Evolutionary conservation across 2,113 vertebrate species (phyloP).

Genomic region (Coturnix japonica): DNA sequence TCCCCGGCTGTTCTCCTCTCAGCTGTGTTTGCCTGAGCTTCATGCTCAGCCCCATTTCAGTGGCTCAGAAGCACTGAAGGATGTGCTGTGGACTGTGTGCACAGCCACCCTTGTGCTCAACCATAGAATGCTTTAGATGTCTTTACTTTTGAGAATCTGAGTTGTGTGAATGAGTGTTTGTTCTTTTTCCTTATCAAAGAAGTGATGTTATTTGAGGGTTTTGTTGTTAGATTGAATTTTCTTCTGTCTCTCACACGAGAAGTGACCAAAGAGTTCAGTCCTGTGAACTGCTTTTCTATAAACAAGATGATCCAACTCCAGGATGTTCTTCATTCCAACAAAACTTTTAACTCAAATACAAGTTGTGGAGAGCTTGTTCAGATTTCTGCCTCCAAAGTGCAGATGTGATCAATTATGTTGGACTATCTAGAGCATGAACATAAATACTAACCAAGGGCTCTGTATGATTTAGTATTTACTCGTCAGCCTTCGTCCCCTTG

Average conservation of each 20-base stretch:
- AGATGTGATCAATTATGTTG: background rate
- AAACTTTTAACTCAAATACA: background rate
- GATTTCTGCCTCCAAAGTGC: background rate
- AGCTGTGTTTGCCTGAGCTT: background rate
- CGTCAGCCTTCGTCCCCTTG: background rate
- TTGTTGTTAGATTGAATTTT: background rate
- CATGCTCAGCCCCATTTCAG: background rate
- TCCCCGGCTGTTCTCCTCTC: background rate
- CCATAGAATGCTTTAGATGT: background rate
- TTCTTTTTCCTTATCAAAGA: background rate
- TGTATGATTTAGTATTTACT: conserved; percentile 14
- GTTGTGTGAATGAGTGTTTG: background rate
- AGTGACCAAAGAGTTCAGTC: background rate
- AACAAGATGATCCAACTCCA: background rate
- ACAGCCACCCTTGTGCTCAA: background rate
- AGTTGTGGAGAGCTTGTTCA: background rate
- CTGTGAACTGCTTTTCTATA: background rate
- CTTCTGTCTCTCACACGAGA: background rate
- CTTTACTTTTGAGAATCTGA: background rate
- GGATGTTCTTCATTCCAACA: conserved; percentile 1
- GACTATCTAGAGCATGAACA: background rate
- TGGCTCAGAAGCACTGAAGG: background rate
- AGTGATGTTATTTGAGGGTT: background rate
- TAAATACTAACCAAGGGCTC: background rate
- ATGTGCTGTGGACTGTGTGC: fast-evolving